Conservation (phyloP, 2,888 invertebrate species). For the Dichetophora obliterata region DNA sequence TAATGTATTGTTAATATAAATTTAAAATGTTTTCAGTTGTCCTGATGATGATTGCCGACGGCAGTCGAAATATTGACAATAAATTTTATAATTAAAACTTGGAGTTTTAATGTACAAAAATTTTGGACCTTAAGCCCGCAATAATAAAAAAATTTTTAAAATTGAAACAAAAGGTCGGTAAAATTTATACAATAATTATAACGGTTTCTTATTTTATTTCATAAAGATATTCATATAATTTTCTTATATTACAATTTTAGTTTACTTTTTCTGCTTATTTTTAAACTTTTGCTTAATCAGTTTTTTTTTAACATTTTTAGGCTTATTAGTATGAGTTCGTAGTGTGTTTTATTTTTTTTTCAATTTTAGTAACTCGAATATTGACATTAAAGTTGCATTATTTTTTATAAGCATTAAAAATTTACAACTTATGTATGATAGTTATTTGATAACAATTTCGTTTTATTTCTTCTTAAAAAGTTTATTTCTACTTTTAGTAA, state of each 20-base stretch:
- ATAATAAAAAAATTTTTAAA: no score
- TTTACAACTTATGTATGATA: neutral
- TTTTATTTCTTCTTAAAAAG: neutral
- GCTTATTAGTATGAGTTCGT: neutral
- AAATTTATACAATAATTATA: constrained; percentile 35
- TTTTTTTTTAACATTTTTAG: constrained; percentile 42
- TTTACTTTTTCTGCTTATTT: neutral
- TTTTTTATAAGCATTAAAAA: neutral
- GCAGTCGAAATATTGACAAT: no score
- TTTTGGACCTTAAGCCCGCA: no score
- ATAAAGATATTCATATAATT: constrained; percentile 26
- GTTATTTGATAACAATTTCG: constrained; percentile 22
- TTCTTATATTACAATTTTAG: constrained; percentile 49
- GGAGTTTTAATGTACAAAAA: no score
- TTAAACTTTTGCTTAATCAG: constrained; percentile 40
- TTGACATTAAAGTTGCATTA: constrained; percentile 8
- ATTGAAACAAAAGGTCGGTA: no score
- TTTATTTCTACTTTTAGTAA: constrained; percentile 1
- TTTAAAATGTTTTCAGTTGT: no score
- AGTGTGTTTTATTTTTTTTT: neutral
- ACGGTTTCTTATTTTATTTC: constrained; percentile 30
- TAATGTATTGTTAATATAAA: no score
- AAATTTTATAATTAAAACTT: no score
- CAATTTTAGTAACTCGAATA: neutral
- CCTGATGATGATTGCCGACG: no score